Evolutionary conservation across 2,888 invertebrate species (phyloP).

Genomic region (Caenorhabditis afra): DNA sequence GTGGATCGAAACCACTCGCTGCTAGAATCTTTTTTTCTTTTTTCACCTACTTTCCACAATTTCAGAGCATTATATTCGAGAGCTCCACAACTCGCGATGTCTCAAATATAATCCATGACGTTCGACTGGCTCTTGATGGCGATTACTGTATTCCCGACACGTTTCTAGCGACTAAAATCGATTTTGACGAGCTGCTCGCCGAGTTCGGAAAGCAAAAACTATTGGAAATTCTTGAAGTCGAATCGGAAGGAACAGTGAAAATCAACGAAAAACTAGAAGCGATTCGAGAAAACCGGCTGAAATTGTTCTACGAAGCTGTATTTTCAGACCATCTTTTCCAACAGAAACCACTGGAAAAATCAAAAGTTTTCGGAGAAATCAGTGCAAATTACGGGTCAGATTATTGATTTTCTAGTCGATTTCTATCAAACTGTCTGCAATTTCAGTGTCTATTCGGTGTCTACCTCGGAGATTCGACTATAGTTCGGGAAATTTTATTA

Average conservation of each 20-base stretch:
- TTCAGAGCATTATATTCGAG: background rate
- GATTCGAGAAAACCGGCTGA: conserved; percentile 11
- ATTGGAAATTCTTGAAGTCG: background rate
- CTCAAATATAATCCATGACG: background rate
- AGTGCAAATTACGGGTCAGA: conserved; percentile 29
- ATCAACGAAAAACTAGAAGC: background rate
- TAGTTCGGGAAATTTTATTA: background rate
- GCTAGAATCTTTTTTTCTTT: conserved; percentile 49
- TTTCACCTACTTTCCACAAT: background rate
- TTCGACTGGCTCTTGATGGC: conserved; percentile 10
- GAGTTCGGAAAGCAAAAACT: conserved; percentile 24
- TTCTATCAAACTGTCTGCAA: background rate
- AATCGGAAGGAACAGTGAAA: background rate
- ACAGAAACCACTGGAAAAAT: background rate
- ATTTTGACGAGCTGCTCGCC: conserved; percentile 5
- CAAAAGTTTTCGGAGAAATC: background rate
- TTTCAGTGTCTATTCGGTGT: conserved; percentile 47
- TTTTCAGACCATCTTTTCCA: conserved; percentile 18
- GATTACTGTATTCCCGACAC: conserved; percentile 30
- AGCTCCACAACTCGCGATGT: conserved; percentile 3
- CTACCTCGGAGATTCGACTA: conserved; percentile 20
- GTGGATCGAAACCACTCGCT: conserved; percentile 83
- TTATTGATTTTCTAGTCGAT: background rate
- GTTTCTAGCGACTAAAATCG: background rate
- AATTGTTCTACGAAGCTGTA: background rate